Percentiles rank a stretch among this genome's conserved stretches.
These are phyloP conservation scores for Rhagoletis zephyria DNA, from an alignment of 1,140 invertebrate genomes.

Conservation along the genomic window DNA sequence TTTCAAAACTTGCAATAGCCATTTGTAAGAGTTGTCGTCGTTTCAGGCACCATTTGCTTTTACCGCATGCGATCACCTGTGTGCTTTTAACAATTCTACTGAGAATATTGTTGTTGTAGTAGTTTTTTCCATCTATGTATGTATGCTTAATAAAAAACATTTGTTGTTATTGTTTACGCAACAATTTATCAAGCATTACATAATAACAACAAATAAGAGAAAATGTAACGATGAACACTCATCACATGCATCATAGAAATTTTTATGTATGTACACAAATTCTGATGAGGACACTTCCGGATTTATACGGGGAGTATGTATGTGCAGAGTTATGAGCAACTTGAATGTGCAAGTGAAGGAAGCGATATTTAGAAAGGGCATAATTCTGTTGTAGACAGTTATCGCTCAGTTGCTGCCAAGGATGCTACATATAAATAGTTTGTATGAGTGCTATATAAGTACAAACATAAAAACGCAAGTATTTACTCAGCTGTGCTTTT, in stretches of 20 bases:
- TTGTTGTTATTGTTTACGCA: conserved; percentile 30
- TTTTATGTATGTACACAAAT: conserved; percentile 19
- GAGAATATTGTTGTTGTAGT: background rate
- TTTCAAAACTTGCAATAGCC: background rate
- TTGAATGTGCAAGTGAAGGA: background rate
- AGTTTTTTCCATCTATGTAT: background rate
- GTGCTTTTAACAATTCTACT: conserved; percentile 30
- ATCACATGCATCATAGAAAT: background rate
- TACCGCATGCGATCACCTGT: background rate
- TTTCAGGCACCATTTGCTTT: background rate
- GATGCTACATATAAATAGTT: no score
- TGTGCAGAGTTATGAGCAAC: background rate
- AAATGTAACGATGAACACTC: background rate
- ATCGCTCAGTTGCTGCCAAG: background rate
- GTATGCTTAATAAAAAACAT: background rate
- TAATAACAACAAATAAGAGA: background rate
- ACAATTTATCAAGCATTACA: background rate
- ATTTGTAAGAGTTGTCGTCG: background rate
- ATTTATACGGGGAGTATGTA: background rate
- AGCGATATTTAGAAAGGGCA: background rate
- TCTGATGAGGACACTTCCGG: background rate
- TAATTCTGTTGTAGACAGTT: background rate
- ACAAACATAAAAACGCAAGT: background rate
- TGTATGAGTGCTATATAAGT: background rate
- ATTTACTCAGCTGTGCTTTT: background rate